Base-by-base conservation (phyloP, 1,140 invertebrate genomes). In the Vanessa atalanta region DNA sequence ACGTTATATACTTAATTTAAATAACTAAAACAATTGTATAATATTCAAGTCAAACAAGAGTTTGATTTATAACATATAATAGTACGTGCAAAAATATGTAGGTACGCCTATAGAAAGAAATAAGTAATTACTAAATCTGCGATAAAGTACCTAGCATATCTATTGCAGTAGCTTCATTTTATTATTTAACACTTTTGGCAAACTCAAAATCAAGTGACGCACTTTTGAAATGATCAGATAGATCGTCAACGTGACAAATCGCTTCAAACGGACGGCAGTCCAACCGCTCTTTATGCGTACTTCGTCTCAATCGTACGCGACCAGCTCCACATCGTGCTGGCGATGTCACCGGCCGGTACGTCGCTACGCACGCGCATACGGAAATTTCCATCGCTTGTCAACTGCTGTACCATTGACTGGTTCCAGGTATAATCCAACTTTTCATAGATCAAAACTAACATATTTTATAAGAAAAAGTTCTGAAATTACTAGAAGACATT, bases 361-460 rank as follows among this genome's bases (percentile, higher is more conserved):
- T 94, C 94, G 14, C 96, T 99, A 88, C 94, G 98, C 73, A 97
- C 96, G 84, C 94, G 97, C 63, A 95, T 99, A 14, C 93, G 98
- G 72, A 99, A 98, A 89, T 99, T 99, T 89, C 98, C 98, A 1
- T 97, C 98, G 0, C 94, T 99, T 37, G 97, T 99, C 26, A 99
- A 99, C 88, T 99, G 98, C 86, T 99, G 98, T 85, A 99, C 98
- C 0, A 99, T 99, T 76, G 97, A 99, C 93, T 99, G 98, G 98
- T 98, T 99, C 91, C 97, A 99, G 94, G 97, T 92, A 88, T n/a
- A 3, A 8, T 3, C 12, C 9, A 26, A 3, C 0, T 26, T 3
- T 20, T 11, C 3, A 37, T 9, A 43, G 60, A 31, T 47, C 70
- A 78, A 74, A n/a, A 26, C 31, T 53, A 51, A 16, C 9, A 31